Conservation (phyloP, 2,888 invertebrate genomes). For the Trichogramma dendrolimi region DNA sequence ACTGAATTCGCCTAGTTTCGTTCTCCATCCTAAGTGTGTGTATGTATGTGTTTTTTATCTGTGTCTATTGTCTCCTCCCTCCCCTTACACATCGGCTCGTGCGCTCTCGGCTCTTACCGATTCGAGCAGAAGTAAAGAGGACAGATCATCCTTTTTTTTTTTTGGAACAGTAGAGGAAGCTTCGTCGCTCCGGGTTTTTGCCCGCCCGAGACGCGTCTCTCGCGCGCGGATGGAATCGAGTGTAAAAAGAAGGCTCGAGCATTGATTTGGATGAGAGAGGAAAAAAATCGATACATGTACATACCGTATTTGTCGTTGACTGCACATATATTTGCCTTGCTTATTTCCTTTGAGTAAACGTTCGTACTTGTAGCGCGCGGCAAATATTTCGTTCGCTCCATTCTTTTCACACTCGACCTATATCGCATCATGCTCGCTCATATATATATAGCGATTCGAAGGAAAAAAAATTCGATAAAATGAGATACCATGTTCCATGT, state of each 20-base stretch:
- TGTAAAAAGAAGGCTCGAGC: slow-evolving; percentile 7
- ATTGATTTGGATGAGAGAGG: slow-evolving; percentile 18
- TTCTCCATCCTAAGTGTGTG: neutral
- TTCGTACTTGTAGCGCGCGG: neutral
- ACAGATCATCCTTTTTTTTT: slow-evolving; percentile 14
- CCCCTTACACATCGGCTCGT: neutral
- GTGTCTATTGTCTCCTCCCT: too few relatives aligned
- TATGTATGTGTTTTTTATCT: neutral
- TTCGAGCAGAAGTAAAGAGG: slow-evolving; percentile 11
- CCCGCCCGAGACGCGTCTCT: slow-evolving; percentile 15
- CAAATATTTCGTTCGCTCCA: neutral
- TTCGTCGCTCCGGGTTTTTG: slow-evolving; percentile 19
- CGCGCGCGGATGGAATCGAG: slow-evolving; percentile 18
- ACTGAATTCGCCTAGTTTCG: too few relatives aligned
- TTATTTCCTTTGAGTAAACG: neutral
- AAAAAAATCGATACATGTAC: neutral
- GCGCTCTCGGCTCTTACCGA: neutral
- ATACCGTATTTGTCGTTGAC: neutral
- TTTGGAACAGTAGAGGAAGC: slow-evolving; percentile 6
- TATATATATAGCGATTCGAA: too few relatives aligned
- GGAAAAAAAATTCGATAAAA: too few relatives aligned
- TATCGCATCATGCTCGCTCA: neutral
- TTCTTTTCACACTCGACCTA: neutral
- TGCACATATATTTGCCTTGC: neutral
- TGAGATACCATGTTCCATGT: too few relatives aligned